Evolutionary conservation across 2,113 vertebrate genomes (phyloP).

Genomic region (Rana temporaria): DNA sequence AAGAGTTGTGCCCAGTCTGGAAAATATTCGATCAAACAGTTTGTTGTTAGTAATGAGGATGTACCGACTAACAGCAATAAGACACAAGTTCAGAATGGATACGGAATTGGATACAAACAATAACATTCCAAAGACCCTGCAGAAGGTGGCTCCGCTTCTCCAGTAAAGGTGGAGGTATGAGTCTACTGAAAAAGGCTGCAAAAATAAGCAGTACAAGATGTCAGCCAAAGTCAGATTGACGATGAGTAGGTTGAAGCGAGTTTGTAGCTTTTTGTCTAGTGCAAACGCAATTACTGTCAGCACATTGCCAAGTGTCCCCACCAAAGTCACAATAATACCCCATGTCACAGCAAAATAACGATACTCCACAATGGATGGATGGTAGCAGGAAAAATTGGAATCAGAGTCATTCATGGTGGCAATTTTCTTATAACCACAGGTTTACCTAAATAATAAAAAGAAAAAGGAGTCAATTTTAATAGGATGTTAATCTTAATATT

Average conservation of each 20-base stretch:
- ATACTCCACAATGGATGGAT: conserved; percentile 76
- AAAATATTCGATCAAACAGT: conserved; percentile 77
- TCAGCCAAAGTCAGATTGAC: conserved; percentile 83
- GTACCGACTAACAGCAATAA: conserved; percentile 81
- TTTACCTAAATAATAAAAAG: not conserved
- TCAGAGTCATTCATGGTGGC: conserved; percentile 56
- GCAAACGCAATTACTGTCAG: conserved; percentile 83
- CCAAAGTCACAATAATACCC: conserved; percentile 77
- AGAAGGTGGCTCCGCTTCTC: conserved; percentile 77
- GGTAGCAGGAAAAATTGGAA: conserved; percentile 79
- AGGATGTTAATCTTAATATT: too few species aligned
- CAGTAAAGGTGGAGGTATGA: conserved; percentile 84
- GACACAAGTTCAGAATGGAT: conserved; percentile 85
- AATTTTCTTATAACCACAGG: not conserved
- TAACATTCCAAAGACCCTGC: conserved; percentile 79
- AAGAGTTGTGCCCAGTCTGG: conserved; percentile 65
- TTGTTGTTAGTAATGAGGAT: conserved; percentile 77
- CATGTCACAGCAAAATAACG: conserved; percentile 81
- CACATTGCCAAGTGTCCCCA: conserved; percentile 80
- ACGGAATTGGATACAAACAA: conserved; percentile 85
- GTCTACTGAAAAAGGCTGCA: conserved; percentile 85
- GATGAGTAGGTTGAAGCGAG: conserved; percentile 86
- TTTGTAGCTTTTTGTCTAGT: conserved; percentile 74
- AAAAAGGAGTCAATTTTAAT: not conserved
- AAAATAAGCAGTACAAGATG: conserved; percentile 82